Evolutionary conservation across 2,888 invertebrate genomes (phyloP).

Genomic region (Netelia melanura): DNA sequence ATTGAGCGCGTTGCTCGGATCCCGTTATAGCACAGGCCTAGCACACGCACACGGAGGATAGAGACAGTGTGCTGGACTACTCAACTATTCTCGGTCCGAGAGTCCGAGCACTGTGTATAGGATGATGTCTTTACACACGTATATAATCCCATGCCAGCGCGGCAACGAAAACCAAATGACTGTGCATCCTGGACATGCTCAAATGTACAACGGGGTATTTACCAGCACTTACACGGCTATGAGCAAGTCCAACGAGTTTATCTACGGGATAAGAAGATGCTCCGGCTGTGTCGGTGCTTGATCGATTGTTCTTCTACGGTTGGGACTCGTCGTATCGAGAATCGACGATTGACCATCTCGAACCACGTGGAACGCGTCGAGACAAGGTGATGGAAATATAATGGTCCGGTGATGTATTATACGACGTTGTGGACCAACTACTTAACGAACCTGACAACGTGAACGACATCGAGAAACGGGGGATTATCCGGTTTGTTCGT

Average conservation of each 20-base stretch:
- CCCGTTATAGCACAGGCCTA: constrained; percentile 54
- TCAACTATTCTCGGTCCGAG: constrained; percentile 54
- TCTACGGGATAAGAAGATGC: constrained; percentile 54
- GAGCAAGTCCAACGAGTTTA: constrained; percentile 45
- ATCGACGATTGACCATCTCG: constrained; percentile 13
- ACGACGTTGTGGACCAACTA: background rate
- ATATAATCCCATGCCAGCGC: constrained; percentile 24
- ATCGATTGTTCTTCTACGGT: constrained; percentile 55
- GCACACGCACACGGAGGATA: constrained; percentile 1
- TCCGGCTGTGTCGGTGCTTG: constrained; percentile 21
- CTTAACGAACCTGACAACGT: background rate
- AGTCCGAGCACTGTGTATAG: constrained; percentile 19
- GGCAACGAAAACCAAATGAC: constrained; percentile 59
- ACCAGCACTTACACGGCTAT: constrained; percentile 62
- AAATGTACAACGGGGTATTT: constrained; percentile 58
- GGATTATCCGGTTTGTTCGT: background rate
- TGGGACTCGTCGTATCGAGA: constrained; percentile 5
- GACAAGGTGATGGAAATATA: background rate
- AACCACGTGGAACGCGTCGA: background rate
- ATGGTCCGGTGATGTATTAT: background rate
- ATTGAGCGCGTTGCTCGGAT: constrained; percentile 35
- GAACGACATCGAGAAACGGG: background rate
- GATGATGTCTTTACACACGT: constrained; percentile 35
- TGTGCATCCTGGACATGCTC: constrained; percentile 57
- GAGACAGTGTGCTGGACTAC: constrained; percentile 53